Conservation (phyloP, 2,797 vertebrate species). For the Fistularia commersonii region DNA sequence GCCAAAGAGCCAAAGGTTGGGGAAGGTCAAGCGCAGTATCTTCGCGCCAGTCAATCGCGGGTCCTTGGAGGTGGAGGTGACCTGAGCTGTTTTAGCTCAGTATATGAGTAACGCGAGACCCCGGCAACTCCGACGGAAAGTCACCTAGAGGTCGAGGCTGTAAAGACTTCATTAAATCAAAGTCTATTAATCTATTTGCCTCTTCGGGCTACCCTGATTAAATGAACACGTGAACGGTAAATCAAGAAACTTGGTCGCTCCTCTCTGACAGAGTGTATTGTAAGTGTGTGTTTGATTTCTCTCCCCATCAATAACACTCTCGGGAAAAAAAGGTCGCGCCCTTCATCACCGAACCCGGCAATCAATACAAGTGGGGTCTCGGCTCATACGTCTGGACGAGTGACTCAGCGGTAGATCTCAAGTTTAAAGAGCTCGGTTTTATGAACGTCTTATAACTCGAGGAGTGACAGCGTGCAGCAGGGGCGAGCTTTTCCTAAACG, state of each 20-base stretch:
- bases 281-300: slow-evolving; percentile 23
- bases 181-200: slow-evolving; percentile 52
- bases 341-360: slow-evolving; percentile 10
- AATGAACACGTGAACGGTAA: slow-evolving; percentile 42
- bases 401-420: slow-evolving; percentile 27
- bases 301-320: slow-evolving; percentile 35
- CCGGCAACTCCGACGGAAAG: slow-evolving; percentile 24
- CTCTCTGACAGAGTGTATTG: too few species aligned
- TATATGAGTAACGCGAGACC: slow-evolving; percentile 47
- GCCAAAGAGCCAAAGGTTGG: slow-evolving; percentile 40
- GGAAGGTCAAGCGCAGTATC: slow-evolving; percentile 38
- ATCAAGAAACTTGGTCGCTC: slow-evolving; percentile 38
- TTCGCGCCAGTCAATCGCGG: slow-evolving; percentile 16
- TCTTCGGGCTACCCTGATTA: slow-evolving; percentile 38
- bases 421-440: slow-evolving; percentile 38
- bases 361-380: slow-evolving; percentile 27
- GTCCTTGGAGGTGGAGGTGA: slow-evolving; percentile 28
- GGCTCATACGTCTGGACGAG: slow-evolving; percentile 10
- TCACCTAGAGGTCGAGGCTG: slow-evolving; percentile 44
- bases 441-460: slow-evolving; percentile 26
- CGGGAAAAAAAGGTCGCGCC: slow-evolving; percentile 25
- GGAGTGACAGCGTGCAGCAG: too few species aligned
- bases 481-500: too few species aligned
- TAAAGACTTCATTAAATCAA: slow-evolving; percentile 60
- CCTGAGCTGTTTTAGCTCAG: slow-evolving; percentile 18